These are phyloP conservation scores for Xerus rutilus DNA, from an alignment of 2,797 vertebrate genomes.

Conservation along the genomic window DNA sequence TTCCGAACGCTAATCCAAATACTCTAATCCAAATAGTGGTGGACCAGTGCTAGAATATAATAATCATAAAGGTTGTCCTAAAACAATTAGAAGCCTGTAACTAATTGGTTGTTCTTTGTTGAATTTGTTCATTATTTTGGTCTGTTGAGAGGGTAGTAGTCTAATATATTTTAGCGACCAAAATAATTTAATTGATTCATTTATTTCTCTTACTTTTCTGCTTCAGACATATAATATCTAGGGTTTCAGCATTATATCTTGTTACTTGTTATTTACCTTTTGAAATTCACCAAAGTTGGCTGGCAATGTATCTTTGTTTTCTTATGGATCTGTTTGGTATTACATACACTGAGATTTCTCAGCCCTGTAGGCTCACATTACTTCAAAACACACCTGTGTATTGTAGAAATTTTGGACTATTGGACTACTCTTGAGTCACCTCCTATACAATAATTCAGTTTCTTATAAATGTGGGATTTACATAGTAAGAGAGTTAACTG, in stretches of 20 bases:
- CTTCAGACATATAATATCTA: background rate
- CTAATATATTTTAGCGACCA: background rate
- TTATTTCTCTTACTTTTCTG: background rate
- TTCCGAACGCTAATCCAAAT: slow-evolving; percentile 31
- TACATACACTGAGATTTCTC: slow-evolving; percentile 40
- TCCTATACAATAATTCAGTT: slow-evolving; percentile 54
- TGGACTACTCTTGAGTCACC: slow-evolving; percentile 1
- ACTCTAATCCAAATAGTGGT: background rate
- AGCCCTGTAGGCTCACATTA: background rate
- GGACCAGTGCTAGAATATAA: background rate
- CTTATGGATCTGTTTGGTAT: background rate
- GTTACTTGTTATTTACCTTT: background rate
- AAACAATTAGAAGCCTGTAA: background rate
- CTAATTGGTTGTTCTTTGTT: background rate
- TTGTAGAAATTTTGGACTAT: slow-evolving; percentile 49
- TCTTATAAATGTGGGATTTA: slow-evolving; percentile 31
- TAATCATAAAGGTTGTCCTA: background rate
- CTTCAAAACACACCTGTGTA: slow-evolving; percentile 70
- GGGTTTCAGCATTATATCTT: background rate
- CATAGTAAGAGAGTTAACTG: background rate
- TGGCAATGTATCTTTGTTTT: slow-evolving; percentile 37
- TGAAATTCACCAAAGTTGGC: background rate
- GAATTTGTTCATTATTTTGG: slow-evolving; percentile 1
- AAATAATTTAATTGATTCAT: slow-evolving; percentile 1
- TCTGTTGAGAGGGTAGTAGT: background rate